Conservation (phyloP, 2,888 invertebrate species). For the Euzetes globulus region DNA sequence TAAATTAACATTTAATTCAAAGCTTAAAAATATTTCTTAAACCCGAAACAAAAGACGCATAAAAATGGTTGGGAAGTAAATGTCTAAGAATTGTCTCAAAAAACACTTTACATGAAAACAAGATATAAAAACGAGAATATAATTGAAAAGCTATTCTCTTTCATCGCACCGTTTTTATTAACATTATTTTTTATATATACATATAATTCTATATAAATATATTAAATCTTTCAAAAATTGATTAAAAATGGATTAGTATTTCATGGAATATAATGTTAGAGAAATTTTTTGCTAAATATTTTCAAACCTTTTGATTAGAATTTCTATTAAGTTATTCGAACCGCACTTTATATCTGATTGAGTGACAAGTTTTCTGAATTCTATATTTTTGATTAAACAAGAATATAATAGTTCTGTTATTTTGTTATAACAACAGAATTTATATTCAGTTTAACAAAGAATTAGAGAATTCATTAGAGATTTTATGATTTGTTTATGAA, state of each 20-base stretch:
- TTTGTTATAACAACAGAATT: too few species aligned
- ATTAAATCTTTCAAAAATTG: not conserved
- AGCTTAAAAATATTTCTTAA: too few species aligned
- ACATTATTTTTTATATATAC: slow-evolving; percentile 8
- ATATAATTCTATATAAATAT: not conserved
- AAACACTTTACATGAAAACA: not conserved
- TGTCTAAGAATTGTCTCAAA: too few species aligned
- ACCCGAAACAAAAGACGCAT: too few species aligned
- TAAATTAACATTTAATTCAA: too few species aligned
- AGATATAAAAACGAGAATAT: not conserved
- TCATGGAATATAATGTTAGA: not conserved
- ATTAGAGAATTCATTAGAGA: too few species aligned
- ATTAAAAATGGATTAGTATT: not conserved
- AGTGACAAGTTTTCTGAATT: too few species aligned
- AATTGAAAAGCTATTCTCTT: not conserved
- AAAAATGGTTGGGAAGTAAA: too few species aligned
- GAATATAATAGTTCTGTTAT: too few species aligned
- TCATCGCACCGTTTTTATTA: slow-evolving; percentile 9
- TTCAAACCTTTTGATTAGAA: not conserved
- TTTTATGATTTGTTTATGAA: too few species aligned
- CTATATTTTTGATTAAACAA: too few species aligned
- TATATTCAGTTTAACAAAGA: too few species aligned
- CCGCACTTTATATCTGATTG: not conserved
- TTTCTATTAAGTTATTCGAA: not conserved
- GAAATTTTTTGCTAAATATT: not conserved